A percentile compares a stretch with the other conserved stretches of the same genome.
Evolutionary conservation across 2,888 invertebrate genomes (phyloP).

Genomic region (Polylopha cassiicola): DNA sequence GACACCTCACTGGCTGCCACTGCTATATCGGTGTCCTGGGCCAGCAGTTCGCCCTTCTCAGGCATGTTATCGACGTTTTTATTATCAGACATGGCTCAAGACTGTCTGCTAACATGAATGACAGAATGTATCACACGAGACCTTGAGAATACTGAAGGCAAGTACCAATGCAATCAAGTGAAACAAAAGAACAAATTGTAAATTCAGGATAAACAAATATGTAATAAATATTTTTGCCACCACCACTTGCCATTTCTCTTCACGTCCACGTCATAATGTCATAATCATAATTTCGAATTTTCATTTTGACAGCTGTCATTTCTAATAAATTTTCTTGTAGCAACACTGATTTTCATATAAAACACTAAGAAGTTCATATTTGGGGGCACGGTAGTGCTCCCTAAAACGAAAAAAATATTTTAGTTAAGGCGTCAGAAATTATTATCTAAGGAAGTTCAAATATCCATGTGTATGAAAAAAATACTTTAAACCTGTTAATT

Average conservation of each 20-base stretch:
- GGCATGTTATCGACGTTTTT: slow-evolving; percentile 58
- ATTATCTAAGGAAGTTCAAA: no score
- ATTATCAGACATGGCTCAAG: slow-evolving; percentile 63
- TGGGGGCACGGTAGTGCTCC: no score
- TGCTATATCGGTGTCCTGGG: slow-evolving; percentile 54
- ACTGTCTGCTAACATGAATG: slow-evolving; percentile 60
- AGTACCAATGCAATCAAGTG: slow-evolving; percentile 14
- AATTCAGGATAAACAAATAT: slow-evolving; percentile 39
- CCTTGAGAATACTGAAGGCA: slow-evolving; percentile 11
- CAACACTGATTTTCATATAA: no score
- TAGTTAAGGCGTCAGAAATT: no score
- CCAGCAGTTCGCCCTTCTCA: slow-evolving; percentile 51
- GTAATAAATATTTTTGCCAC: slow-evolving; percentile 46
- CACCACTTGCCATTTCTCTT: slow-evolving; percentile 47
- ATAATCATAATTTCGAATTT: slow-evolving; percentile 8
- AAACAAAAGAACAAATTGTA: slow-evolving; percentile 23
- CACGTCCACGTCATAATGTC: slow-evolving; percentile 31
- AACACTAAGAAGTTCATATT: no score
- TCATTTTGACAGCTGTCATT: slow-evolving; percentile 14
- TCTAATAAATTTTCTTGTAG: slow-evolving; percentile 1
- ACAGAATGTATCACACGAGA: slow-evolving; percentile 29
- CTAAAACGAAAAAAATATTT: no score
- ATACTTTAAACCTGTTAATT: no score
- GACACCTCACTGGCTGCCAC: slow-evolving; percentile 50
- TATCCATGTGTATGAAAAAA: no score